These are phyloP conservation scores for Alectura lathami DNA, from an alignment of 2,113 vertebrate genomes.

Conservation along the genomic window DNA sequence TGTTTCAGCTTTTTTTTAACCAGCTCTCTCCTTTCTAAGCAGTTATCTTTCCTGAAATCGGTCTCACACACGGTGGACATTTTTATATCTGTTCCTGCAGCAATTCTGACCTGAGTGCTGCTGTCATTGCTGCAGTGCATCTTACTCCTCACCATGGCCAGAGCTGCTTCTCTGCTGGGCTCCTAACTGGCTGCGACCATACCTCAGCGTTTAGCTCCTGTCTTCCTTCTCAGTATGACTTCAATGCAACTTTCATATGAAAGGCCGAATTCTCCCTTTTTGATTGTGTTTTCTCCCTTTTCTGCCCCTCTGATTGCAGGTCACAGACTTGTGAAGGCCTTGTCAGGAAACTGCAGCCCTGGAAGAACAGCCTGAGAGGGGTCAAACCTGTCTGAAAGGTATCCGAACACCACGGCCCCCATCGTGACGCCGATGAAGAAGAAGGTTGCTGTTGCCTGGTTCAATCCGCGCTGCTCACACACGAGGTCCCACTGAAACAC, in stretches of 20 bases:
- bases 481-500: conserved; percentile 89
- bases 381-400: conserved; percentile 86
- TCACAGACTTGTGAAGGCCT: neutral
- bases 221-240: neutral
- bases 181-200: neutral
- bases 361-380: neutral
- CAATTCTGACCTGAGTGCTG: neutral
- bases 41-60: neutral
- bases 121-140: neutral
- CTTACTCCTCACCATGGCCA: neutral
- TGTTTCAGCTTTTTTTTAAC: neutral
- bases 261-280: neutral
- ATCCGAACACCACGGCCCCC: conserved; percentile 84
- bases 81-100: neutral
- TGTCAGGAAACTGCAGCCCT: neutral
- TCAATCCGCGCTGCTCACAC: conserved; percentile 84
- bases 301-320: neutral
- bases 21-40: neutral
- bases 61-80: neutral
- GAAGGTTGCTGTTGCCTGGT: conserved; percentile 80
- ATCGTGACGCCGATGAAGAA: conserved; percentile 87
- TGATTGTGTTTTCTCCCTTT: neutral
- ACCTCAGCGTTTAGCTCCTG: neutral
- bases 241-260: fast-evolving
- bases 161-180: neutral